Evolutionary conservation across 2,888 invertebrate species (phyloP).

Genomic region (Stenolophus ochropezus): DNA sequence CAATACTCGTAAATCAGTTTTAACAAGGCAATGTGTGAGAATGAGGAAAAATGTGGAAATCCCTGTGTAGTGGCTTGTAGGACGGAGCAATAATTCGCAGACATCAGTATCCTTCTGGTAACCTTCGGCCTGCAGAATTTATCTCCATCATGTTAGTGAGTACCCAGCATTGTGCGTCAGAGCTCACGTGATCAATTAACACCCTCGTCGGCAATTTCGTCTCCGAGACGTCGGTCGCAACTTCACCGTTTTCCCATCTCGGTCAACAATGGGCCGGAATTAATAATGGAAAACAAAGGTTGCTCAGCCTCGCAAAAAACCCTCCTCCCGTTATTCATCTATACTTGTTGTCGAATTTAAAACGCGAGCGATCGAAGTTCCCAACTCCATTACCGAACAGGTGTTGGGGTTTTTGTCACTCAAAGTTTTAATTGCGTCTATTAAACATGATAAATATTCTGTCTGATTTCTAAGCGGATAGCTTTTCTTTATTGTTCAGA

Average conservation of each 20-base stretch:
- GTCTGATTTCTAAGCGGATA: slow-evolving; percentile 17
- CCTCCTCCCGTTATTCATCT: slow-evolving; percentile 50
- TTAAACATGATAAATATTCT: slow-evolving; percentile 56
- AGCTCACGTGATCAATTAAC: slow-evolving; percentile 37
- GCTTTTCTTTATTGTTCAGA: background rate
- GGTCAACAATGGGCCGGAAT: slow-evolving; percentile 46
- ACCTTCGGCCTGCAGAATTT: background rate
- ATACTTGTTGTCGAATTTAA: slow-evolving; percentile 57
- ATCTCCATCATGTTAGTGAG: background rate
- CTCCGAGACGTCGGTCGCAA: slow-evolving; percentile 8
- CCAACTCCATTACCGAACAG: slow-evolving; percentile 56
- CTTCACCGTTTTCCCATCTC: slow-evolving; percentile 39
- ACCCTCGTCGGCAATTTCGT: slow-evolving; percentile 6
- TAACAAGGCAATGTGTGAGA: no score
- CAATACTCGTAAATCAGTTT: no score
- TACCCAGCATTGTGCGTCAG: slow-evolving; percentile 12
- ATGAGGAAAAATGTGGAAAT: no score
- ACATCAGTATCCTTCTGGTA: background rate
- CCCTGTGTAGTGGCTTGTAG: background rate
- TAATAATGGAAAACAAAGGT: slow-evolving; percentile 55
- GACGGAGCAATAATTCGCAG: background rate
- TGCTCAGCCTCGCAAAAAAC: slow-evolving; percentile 15
- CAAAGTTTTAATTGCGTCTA: slow-evolving; percentile 56
- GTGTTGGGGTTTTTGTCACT: slow-evolving; percentile 49
- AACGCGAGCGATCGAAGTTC: slow-evolving; percentile 38